phyloP scores from a whole-genome alignment of 1,140 invertebrate species.

The Rhizoglyphus robini region DNA sequence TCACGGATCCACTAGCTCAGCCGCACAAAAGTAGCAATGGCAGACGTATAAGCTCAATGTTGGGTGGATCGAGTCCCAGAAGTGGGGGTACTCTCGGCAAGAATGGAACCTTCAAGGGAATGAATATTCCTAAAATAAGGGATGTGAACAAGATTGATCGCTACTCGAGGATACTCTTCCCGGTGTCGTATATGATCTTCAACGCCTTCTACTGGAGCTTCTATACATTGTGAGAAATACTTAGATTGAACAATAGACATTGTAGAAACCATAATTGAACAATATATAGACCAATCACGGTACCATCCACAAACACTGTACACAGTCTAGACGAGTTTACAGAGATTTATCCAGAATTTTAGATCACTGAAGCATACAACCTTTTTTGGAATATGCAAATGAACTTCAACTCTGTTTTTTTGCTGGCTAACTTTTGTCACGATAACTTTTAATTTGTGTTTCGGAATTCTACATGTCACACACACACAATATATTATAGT shows the following conservation, averaged over 20 bases:
- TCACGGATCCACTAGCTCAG: constrained; percentile 35
- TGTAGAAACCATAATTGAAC: too few species aligned
- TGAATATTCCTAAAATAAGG: constrained; percentile 70
- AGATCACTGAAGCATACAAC: too few species aligned
- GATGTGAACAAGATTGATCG: constrained; percentile 96
- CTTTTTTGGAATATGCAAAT: too few species aligned
- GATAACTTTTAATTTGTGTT: too few species aligned
- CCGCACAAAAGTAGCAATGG: background rate
- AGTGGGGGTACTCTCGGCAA: constrained; percentile 30
- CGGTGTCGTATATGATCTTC: constrained; percentile 81
- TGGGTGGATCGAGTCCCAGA: constrained; percentile 44
- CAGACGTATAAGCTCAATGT: constrained; percentile 42
- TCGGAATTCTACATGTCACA: too few species aligned
- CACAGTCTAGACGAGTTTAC: too few species aligned
- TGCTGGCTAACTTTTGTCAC: too few species aligned
- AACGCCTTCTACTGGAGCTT: constrained; percentile 89
- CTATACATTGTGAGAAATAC: constrained; percentile 44
- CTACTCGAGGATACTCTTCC: constrained; percentile 84
- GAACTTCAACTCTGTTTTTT: too few species aligned
- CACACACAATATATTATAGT: too few species aligned
- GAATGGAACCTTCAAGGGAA: constrained; percentile 28
- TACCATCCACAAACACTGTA: too few species aligned
- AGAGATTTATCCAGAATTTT: too few species aligned
- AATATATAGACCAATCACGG: too few species aligned
- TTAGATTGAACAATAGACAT: background rate